These are phyloP conservation scores for Platycheirus rosarum DNA, from an alignment of 2,888 invertebrate species.

Conservation along the genomic window DNA sequence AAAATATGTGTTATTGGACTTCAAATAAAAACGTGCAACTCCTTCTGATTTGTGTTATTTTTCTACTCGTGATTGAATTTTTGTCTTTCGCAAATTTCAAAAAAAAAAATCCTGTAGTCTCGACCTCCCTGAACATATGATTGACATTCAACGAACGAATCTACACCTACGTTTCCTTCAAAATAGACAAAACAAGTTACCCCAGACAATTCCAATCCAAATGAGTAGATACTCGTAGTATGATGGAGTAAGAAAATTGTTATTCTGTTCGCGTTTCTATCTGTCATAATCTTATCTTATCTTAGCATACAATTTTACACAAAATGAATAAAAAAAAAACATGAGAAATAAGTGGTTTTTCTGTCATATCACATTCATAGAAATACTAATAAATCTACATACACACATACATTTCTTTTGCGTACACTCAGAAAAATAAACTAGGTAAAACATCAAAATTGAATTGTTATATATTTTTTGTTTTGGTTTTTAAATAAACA, in stretches of 20 bases:
- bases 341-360: slow-evolving; percentile 24
- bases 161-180: no score
- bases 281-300: slow-evolving; percentile 25
- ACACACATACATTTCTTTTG: not conserved
- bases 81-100: not conserved
- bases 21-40: not conserved
- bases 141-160: no score
- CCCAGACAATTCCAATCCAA: not conserved
- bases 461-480: not conserved
- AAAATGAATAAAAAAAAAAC: slow-evolving; percentile 2
- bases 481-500: not conserved
- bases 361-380: slow-evolving; percentile 12
- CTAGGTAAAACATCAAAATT: not conserved
- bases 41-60: not conserved
- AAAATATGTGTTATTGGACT: no score
- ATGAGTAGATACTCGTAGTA: not conserved
- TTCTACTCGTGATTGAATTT: not conserved
- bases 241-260: slow-evolving; percentile 9
- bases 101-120: not conserved
- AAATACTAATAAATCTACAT: not conserved
- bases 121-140: not conserved
- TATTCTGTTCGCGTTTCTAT: slow-evolving; percentile 12
- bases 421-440: no score
- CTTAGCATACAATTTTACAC: slow-evolving; percentile 23
- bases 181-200: not conserved